Base-by-base conservation (phyloP, 1,140 invertebrate species). In the Charaxes varanes region DNA sequence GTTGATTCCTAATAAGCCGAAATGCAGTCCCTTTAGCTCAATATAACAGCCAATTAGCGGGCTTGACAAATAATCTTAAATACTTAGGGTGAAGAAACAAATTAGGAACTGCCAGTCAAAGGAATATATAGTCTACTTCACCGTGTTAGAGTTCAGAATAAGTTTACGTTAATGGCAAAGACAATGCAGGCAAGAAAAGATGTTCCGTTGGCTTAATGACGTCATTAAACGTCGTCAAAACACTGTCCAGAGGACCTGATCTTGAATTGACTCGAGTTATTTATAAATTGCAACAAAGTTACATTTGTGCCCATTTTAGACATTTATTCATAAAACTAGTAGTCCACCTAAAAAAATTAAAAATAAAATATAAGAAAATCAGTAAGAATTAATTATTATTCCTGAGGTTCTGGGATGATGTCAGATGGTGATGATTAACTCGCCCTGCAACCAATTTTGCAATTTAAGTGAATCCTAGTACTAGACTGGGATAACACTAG, bases 151-250 rank as follows among this genome's bases (percentile, higher is more conserved):
- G 47, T 58, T 24, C 2, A 49, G 21, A 27, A 44, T 28, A 11
- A 1, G 5, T 26, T 32, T 11, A 3, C 14, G 17, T n/a, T 14
- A 34, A 10, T 35, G 22, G 26, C 6, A 53, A 61, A 59, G 51
- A 65, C 62, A 62, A 60, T 65, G 59, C 60, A 63, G 46, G 52
- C 41, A 53, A 66, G 60, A 51, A 63, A 62, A 67, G 61, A 67
- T 62, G 66, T 59, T 66, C 57, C 54, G 62, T 64, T 66, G 51
- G 52, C 50, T 38, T 73, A 73, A 73, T 70, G 66, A 73, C 57
- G 52, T 73, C 65, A 69, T 73, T 73, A 72, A 58, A 55, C 48
- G 41, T 44, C 49, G 53, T 53, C 51, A 48, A 53, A 58, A 60
- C 48, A 42, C 27, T 53, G 59, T 59, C 60, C 59, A 55, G 53